These are phyloP conservation scores for Puffinus mauretanicus DNA, from an alignment of 2,113 vertebrate species.

Conservation along the genomic window DNA sequence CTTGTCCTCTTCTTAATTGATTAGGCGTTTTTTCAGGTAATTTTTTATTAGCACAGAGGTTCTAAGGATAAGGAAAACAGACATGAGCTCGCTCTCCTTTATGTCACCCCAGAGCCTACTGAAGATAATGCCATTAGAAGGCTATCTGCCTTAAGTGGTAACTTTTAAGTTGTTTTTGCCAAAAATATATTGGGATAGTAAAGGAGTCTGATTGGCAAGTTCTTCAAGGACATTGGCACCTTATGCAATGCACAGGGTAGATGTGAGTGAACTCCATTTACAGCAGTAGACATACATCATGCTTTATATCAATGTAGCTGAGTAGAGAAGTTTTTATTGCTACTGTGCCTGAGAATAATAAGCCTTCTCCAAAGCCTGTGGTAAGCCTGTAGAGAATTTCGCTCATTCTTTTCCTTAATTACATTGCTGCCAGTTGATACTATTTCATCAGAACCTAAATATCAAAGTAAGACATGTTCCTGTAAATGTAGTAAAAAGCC, in stretches of 20 bases:
- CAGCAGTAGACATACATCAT: background rate
- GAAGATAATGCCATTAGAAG: background rate
- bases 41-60: background rate
- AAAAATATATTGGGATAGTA: background rate
- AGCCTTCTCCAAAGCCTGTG: background rate
- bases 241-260: background rate
- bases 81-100: background rate
- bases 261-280: background rate
- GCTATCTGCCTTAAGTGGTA: background rate
- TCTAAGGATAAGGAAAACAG: background rate
- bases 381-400: background rate
- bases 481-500: background rate
- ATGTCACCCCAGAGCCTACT: background rate
- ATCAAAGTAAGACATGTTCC: slow-evolving; percentile 15
- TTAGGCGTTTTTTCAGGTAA: background rate
- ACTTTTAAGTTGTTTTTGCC: background rate
- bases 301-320: background rate
- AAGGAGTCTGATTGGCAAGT: background rate
- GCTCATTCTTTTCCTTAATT: background rate
- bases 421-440: background rate
- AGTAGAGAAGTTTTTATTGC: background rate
- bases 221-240: background rate
- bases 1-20: background rate
- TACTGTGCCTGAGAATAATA: background rate
- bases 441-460: slow-evolving; percentile 5